Evolutionary conservation across 2,888 invertebrate species (phyloP), one percentile per base, ranked within the genome.

Genomic region (Hanleya hanleyi): DNA sequence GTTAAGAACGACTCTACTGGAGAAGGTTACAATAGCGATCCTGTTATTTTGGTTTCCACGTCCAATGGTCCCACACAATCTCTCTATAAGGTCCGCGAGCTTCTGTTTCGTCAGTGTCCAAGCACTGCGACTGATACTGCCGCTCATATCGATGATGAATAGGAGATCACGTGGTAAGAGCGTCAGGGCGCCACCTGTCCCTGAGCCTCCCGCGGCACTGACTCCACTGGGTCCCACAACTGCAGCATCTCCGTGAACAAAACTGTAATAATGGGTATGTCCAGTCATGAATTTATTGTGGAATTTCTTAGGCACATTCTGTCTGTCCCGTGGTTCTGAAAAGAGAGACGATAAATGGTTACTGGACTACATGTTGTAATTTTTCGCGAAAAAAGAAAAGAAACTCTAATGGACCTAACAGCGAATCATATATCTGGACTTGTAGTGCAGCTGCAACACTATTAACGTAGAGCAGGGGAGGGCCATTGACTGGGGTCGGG

Each of bases 191-290:
- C 51, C 22, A 26, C 51, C 51, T 22, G 12, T 51, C 9, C 6
- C n/a, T 7, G 51, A n/a, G 15, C 29, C 29, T 22, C 26, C 2
- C 5, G 22, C 26, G 26, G 57, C 22, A 15, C 15, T 15, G 9
- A 32, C 22, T 29, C 22, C 15, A 1, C 22, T 32, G 2, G 26
- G 57, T 2, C 57, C 57, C 4, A 15, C 1, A n/a, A 32, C 22
- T 29, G 26, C 22, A 7, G 29, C 4, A 15, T 15, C 4, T 22
- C 26, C 57, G 32, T 12, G 29, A 32, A 57, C 26, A 26, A 57
- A 57, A 12, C 57, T 57, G 57, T 57, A 57, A 32, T 57, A 57
- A 32, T 57, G 57, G 29, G 57, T 57, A 26, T 57, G 57, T 57
- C 57, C 57, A 3, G 57, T 1, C 15, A 57, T 57, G 57, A 57